Conservation (phyloP, 2,113 vertebrate genomes). For the Trematomus loennbergii region DNA sequence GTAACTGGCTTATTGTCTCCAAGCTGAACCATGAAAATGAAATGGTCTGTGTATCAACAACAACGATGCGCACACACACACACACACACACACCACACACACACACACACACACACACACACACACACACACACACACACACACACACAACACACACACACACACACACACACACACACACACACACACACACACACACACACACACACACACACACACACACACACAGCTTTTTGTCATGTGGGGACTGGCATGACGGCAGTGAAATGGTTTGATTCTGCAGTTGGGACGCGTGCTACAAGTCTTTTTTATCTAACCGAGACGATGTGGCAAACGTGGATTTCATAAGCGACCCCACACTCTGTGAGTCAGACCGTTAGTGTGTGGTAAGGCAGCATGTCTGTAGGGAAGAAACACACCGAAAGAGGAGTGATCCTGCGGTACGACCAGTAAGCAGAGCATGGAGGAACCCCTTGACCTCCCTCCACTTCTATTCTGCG, state of each 20-base stretch:
- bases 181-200: no score
- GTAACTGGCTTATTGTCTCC: slow-evolving; percentile 56
- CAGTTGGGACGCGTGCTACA: slow-evolving; percentile 42
- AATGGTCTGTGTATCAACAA: slow-evolving; percentile 70
- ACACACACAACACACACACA: no score
- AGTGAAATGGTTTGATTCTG: slow-evolving; percentile 6
- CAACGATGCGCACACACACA: slow-evolving; percentile 15
- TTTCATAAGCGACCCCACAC: slow-evolving; percentile 67
- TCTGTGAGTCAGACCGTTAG: slow-evolving; percentile 71
- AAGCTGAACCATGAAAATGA: slow-evolving; percentile 56
- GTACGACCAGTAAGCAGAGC: slow-evolving; percentile 74
- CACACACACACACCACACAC: no score
- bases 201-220: slow-evolving; percentile 14
- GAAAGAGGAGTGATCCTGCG: slow-evolving; percentile 62
- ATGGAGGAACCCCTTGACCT: slow-evolving; percentile 75
- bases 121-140: no score
- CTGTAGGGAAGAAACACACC: slow-evolving; percentile 55
- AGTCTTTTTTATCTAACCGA: slow-evolving; percentile 54
- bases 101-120: no score
- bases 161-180: no score
- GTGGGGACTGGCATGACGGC: slow-evolving; percentile 6
- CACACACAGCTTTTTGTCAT: slow-evolving; percentile 44
- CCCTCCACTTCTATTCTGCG: slow-evolving; percentile 51
- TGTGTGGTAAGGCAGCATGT: slow-evolving; percentile 72
- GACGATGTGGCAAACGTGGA: slow-evolving; percentile 71